Conservation (phyloP, 2,113 vertebrate species). For the Meriones unguiculatus region DNA sequence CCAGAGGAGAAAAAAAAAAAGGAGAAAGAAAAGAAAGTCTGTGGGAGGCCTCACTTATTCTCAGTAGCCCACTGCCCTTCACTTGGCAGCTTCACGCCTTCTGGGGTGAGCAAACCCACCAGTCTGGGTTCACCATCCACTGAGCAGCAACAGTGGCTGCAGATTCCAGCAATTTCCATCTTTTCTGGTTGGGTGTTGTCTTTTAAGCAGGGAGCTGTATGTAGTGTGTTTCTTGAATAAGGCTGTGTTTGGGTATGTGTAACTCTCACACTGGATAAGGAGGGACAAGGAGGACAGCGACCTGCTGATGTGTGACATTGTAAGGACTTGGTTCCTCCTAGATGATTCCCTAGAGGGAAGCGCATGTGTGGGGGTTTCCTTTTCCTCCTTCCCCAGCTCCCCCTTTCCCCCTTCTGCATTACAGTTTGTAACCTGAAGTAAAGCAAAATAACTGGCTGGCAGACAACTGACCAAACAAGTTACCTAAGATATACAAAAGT, state of each 20-base stretch:
- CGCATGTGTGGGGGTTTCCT: accelerated
- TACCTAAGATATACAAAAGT: neutral
- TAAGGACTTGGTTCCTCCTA: neutral
- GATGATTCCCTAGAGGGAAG: neutral
- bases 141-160: accelerated
- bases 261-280: too few relatives aligned
- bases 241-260: accelerated
- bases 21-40: neutral
- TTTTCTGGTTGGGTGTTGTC: neutral
- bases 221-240: slow-evolving; percentile 38
- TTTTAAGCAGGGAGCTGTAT: slow-evolving; percentile 61
- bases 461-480: neutral
- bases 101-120: neutral
- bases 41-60: slow-evolving; percentile 65
- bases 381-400: neutral
- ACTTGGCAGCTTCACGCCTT: neutral
- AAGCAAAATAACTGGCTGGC: neutral
- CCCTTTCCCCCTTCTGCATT: neutral
- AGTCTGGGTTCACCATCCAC: neutral
- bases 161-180: neutral
- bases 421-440: neutral
- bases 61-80: slow-evolving; percentile 53
- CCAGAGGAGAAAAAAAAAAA: neutral
- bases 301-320: neutral
- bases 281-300: neutral